phyloP scores from a whole-genome alignment of 2,797 vertebrate genomes.

The Bradypodion ventrale region DNA sequence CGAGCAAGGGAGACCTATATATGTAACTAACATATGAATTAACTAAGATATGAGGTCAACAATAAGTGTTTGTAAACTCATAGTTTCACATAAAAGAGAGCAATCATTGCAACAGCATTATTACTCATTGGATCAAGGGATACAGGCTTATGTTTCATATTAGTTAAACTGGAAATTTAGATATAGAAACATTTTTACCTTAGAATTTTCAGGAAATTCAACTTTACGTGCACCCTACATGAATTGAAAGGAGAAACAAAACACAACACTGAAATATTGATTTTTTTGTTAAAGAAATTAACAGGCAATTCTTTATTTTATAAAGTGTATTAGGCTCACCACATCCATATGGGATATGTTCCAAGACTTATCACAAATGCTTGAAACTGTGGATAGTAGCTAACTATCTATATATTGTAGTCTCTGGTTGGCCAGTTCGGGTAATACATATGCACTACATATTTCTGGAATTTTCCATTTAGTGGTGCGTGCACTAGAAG shows the following conservation, averaged over 20 bases:
- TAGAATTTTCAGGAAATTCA: slow-evolving; percentile 85
- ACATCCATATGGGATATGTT: too few relatives aligned
- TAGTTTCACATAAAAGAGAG: neutral
- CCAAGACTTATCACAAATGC: too few relatives aligned
- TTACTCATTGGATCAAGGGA: neutral
- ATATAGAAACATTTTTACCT: slow-evolving; percentile 77
- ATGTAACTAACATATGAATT: too few relatives aligned
- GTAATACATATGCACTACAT: too few relatives aligned
- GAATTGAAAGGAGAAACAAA: neutral
- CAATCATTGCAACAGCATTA: fast-evolving
- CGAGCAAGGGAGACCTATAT: too few relatives aligned
- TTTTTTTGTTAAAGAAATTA: neutral
- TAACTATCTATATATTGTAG: too few relatives aligned
- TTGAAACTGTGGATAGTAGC: too few relatives aligned
- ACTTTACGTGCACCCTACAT: slow-evolving; percentile 89
- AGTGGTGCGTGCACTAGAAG: too few relatives aligned
- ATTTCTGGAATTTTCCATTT: too few relatives aligned
- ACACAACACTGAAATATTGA: neutral
- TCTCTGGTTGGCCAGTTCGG: too few relatives aligned
- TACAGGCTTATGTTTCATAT: neutral
- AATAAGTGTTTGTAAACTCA: neutral
- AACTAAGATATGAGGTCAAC: neutral
- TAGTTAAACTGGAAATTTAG: slow-evolving; percentile 19
- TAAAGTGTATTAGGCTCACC: too few relatives aligned
- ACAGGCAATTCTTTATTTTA: neutral